Base-by-base conservation (phyloP, 2,888 invertebrate species). In the Melanargia galathea region DNA sequence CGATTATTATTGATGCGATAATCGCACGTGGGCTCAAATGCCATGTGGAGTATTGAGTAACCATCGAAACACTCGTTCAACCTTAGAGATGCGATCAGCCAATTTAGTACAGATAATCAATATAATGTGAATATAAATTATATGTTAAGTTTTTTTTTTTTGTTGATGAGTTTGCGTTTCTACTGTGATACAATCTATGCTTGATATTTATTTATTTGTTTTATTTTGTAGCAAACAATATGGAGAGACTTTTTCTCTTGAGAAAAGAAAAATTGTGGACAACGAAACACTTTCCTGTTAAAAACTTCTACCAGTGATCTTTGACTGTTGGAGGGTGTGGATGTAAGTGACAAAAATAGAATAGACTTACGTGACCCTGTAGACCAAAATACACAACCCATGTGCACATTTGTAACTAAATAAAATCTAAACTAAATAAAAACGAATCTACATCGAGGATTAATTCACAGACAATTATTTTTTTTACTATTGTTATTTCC, bases 21-120 rank as follows among this genome's bases (percentile, higher is more conserved):
- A 62, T 55, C 18, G 22, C 56, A 64, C 62, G 58, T 59, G 55
- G 61, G 51, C 62, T 35, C 40, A 63, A 66, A 66, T 66, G 62
- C 56, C 63, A 65, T 56, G 57, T 33, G 33, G 18, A 38, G 46
- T 46, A 61, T 60, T 67, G 64, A 33, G 54, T 59, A 63, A 61
- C 40, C 35, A 11, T 55, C 54, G 45, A 62, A 62, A 62, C 40
- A 49, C 22, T 62, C 46, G 35, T 62, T 56, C 8, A 59, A 56
- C 63, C 30, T 62, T 58, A 43, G 52, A 48, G 26, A 60, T 60
- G 52, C 40, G 46, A 60, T 60, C 57, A 11, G 24, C 22, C 13
- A 64, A 56, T 55, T 24, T 38, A 24, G 10, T 20, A 22, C 10
- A 55, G 24, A 55, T 55, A 40, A 40, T 20, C 35, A 13, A 20